These are phyloP conservation scores for Coecobrya sp. DNA, from an alignment of 2,888 invertebrate genomes.

Conservation along the genomic window DNA sequence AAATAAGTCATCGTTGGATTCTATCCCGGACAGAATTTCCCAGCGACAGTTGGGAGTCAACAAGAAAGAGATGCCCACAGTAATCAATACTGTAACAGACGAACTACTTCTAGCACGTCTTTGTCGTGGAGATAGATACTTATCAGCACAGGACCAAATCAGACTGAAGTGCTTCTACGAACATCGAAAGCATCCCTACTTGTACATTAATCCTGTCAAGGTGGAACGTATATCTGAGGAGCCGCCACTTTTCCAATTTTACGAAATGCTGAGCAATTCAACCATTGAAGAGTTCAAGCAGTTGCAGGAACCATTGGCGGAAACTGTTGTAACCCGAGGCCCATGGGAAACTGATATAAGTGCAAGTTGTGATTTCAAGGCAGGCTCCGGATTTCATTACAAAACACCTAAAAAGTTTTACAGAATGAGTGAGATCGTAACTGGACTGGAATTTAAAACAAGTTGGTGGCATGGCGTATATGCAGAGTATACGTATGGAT, in stretches of 20 bases:
- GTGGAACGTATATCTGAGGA: conserved; percentile 18
- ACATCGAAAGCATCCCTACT: neutral
- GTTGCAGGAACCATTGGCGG: neutral
- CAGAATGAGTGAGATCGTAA: neutral
- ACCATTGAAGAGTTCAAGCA: neutral
- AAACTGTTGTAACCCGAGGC: neutral
- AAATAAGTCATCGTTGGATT: too few species aligned
- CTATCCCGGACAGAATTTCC: neutral
- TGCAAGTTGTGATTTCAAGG: neutral
- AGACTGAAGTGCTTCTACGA: neutral
- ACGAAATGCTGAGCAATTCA: neutral
- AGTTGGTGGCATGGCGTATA: neutral
- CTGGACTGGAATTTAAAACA: neutral
- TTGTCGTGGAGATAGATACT: neutral
- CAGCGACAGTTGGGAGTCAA: neutral
- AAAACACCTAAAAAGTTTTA: neutral
- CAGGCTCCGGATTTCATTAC: neutral
- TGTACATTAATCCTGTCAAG: conserved; percentile 24
- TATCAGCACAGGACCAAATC: neutral
- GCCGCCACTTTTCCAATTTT: conserved; percentile 27
- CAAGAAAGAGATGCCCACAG: too few species aligned
- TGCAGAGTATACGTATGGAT: conserved; percentile 53
- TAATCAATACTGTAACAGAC: neutral
- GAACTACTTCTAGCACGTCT: neutral
- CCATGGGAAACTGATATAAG: neutral